A percentile compares a stretch with the other conserved stretches of the same genome.
Evolutionary conservation across 2,113 vertebrate genomes (phyloP).

Genomic region (Sturnus vulgaris): DNA sequence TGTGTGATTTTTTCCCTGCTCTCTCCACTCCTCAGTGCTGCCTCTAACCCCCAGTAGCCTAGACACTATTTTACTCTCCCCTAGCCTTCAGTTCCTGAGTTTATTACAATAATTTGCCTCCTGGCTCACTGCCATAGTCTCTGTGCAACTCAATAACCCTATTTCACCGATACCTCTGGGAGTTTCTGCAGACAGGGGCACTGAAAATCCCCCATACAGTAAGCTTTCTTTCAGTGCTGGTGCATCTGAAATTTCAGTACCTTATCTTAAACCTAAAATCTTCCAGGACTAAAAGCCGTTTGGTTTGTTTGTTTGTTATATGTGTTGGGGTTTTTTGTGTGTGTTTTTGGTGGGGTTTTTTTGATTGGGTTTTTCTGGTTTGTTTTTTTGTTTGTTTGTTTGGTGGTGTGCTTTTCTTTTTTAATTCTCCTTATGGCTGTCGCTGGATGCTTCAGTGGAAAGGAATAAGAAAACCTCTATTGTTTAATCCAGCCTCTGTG

Average conservation of each 20-base stretch:
- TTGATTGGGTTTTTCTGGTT: background rate
- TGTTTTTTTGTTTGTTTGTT: background rate
- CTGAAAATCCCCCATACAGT: background rate
- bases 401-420: background rate
- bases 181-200: background rate
- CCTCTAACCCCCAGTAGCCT: background rate
- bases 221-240: background rate
- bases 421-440: background rate
- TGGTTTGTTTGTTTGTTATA: background rate
- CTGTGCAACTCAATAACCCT: background rate
- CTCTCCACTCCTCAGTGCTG: background rate
- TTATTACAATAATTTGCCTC: constrained; percentile 32
- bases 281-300: background rate
- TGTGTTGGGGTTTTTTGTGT: fast-evolving
- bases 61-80: background rate
- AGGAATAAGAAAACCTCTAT: background rate
- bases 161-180: background rate
- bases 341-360: background rate
- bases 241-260: constrained; percentile 4
- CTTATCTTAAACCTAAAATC: background rate
- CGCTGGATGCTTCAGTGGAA: background rate
- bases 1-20: background rate
- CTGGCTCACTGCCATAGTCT: background rate
- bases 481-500: background rate
- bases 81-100: background rate